Conservation (phyloP, 2,113 vertebrate species). For the Gopherus evgoodei region DNA sequence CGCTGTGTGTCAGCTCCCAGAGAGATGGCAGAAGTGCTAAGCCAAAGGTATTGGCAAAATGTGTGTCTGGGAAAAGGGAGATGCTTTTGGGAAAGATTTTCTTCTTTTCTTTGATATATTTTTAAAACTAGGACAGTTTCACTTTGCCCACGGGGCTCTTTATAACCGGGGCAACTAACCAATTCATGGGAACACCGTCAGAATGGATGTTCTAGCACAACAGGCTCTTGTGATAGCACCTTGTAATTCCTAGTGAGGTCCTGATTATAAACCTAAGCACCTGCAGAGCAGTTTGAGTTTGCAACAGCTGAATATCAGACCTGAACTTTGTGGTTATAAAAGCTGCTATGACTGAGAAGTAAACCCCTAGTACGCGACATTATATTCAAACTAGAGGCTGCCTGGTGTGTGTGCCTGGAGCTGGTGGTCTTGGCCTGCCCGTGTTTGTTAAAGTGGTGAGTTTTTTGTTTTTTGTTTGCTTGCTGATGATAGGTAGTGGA, state of each 20-base stretch:
- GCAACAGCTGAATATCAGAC: not conserved
- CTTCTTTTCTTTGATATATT: not conserved
- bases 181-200: not conserved
- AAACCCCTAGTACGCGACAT: not conserved
- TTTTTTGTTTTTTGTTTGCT: not conserved
- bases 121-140: not conserved
- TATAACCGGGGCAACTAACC: not conserved
- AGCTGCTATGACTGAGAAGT: not conserved
- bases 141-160: not conserved
- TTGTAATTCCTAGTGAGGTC: not conserved
- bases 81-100: not conserved
- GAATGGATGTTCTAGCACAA: rapidly evolving
- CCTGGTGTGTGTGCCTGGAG: not conserved
- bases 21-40: not conserved
- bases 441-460: conserved; percentile 18
- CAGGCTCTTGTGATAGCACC: not conserved
- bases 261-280: not conserved
- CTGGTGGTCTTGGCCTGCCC: not conserved
- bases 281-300: not conserved
- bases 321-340: not conserved
- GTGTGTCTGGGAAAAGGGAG: not conserved
- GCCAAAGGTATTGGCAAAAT: not conserved
- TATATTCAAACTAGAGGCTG: not conserved
- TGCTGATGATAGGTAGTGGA: not conserved
- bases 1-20: not conserved